Base-by-base conservation (phyloP, 2,113 vertebrate species). In the Dascyllus trimaculatus region DNA sequence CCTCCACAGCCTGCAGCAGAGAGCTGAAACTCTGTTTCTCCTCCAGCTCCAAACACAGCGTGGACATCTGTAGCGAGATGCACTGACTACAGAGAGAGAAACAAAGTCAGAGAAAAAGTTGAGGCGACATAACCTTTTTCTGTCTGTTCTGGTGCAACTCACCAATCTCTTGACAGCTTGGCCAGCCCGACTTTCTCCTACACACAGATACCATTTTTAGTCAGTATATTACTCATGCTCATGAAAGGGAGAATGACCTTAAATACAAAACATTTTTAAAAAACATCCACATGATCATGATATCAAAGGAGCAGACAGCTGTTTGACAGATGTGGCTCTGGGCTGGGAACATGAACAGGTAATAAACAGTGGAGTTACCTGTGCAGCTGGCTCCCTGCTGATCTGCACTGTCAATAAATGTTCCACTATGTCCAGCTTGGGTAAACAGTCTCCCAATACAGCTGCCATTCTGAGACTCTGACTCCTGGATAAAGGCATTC, bases 101-200 rank as follows among this genome's bases (percentile, higher is more conserved):
- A 78, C 1, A 1, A 18, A 21, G 6, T 46, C 14, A 21, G 14
- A 26, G 22, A 24, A 29, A 14, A 19, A 25, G 3, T 4, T 40
- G 9, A 13, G 13, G 17, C 15, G n/a, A 38, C 21, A 18, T 49
- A 19, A 24, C 48, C 15, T 35, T 61, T 56, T 59, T 38, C 5
- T 58, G 24, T 32, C 17, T 25, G 25, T n/a, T 43, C 4, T 52
- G 29, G 19, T n/a, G 48, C 21, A 11, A 67, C 86, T 80, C 53
- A 90, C 90, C 87, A 88, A 38, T 88, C 79, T 22, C 13, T 56
- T 58, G 45, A 76, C 60, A 91, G 54, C 54, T 81, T 81, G 43
- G 43, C 66, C n/a, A 88, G 59, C 13, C 67, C 71, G 78, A 32
- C 15, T 61, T 73, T 76, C 40, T 89, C 84, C 81, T 87, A 48